Base-by-base conservation (phyloP, 2,888 invertebrate species). In the Pammene aurita region DNA sequence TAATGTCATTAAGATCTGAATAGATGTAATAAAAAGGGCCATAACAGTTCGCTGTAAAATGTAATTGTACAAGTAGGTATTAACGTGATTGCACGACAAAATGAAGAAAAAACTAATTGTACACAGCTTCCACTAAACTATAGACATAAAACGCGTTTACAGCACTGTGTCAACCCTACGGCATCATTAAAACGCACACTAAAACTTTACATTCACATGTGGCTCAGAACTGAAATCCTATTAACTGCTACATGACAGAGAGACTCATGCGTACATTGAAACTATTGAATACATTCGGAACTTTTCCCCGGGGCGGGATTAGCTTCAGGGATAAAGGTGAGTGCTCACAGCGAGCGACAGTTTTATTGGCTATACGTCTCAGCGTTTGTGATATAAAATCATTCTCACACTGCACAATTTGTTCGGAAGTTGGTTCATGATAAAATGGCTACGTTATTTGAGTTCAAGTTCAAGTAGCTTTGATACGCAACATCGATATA, bases 301-400 rank as follows among this genome's bases (percentile, higher is more conserved):
- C 46, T 74, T 76, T 74, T 72, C 75, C 73, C 76, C 66, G 55
- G 75, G 74, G 75, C 72, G 70, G 73, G 72, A 78, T 81, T 77
- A 78, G 75, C 73, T 73, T 64, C 41, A 58, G 72, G 72, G 72
- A 77, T 80, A 78, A 80, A 80, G 77, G 76, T 76, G 75, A 75
- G 73, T 73, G 74, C 74, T 72, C 74, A 75, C 54, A 76, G 63
- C 70, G 71, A 65, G 76, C 72, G 73, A 78, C 76, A 71, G 73
- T 81, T 83, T 83, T 80, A 80, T 79, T 80, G 77, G 74, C 75
- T 75, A 72, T 77, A 74, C 76, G 76, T 75, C 72, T 72, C 56
- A 58, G 77, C 75, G 73, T 80, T 13, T 78, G 79, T 75, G 76
- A 77, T 79, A 76, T 81, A 75, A 79, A 80, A 76, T 74, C 73